phyloP scores from a whole-genome alignment of 1,140 invertebrate genomes.

The Thrips palmi region DNA sequence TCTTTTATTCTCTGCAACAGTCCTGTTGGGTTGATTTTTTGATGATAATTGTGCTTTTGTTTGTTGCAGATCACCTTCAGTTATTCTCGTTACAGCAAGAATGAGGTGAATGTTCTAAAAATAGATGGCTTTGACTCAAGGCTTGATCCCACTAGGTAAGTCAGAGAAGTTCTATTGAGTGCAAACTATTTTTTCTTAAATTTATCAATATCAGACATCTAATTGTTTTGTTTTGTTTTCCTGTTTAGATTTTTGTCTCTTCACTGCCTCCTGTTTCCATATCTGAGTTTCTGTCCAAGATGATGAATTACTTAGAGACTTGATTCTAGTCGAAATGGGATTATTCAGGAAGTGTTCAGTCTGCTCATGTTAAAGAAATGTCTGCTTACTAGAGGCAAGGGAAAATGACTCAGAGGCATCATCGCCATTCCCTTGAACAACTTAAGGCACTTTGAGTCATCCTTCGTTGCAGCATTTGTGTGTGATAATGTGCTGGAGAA shows the following conservation, averaged over 20 bases:
- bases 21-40: not conserved
- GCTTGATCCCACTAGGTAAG: constrained; percentile 77
- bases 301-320: constrained; percentile 22
- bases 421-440: too few relatives aligned
- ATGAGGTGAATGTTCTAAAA: constrained; percentile 76
- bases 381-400: too few relatives aligned
- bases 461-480: too few relatives aligned
- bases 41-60: constrained; percentile 16
- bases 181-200: constrained; percentile 5
- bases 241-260: constrained; percentile 64
- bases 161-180: constrained; percentile 9
- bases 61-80: constrained; percentile 73
- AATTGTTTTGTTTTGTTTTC: constrained; percentile 16
- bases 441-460: too few relatives aligned
- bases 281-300: constrained; percentile 55
- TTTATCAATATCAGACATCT: constrained; percentile 5
- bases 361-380: not conserved
- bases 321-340: too few relatives aligned
- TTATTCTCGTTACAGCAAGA: constrained; percentile 59
- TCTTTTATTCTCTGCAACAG: not conserved
- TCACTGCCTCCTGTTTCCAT: constrained; percentile 70
- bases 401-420: too few relatives aligned
- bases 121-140: constrained; percentile 67
- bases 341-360: not conserved
- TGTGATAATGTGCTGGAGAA: too few relatives aligned